phyloP scores from a whole-genome alignment of 2,797 vertebrate species.

The Erithacus rubecula region DNA sequence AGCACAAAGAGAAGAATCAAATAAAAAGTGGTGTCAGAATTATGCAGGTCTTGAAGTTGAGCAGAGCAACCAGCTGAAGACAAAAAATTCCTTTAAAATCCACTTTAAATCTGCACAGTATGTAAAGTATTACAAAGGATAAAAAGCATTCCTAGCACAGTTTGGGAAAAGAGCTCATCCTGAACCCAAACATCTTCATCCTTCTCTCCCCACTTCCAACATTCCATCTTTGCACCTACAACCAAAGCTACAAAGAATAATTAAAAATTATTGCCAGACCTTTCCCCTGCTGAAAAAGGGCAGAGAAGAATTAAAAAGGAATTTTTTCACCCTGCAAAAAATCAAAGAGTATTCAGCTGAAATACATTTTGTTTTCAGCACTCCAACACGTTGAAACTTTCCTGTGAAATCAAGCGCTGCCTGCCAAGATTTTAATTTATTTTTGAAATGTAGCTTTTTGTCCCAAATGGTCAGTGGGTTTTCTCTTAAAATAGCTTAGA shows the following conservation, averaged over 20 bases:
- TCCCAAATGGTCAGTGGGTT: not conserved
- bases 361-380: not conserved
- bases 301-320: not conserved
- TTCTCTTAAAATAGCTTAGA: conserved; percentile 1
- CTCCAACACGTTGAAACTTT: not conserved
- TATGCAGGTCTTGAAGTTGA: not conserved
- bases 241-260: fast-evolving
- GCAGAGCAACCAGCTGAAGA: not conserved
- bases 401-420: not conserved
- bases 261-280: not conserved
- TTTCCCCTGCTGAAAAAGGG: not conserved
- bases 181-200: not conserved
- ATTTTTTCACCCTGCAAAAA: not conserved
- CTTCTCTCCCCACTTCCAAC: not conserved
- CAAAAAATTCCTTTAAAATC: not conserved
- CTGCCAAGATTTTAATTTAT: conserved; percentile 46
- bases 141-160: not conserved
- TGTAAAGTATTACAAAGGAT: not conserved
- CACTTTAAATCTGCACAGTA: not conserved
- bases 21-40: not conserved
- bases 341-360: not conserved
- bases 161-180: not conserved
- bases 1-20: not conserved
- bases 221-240: not conserved
- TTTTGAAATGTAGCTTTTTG: not conserved